Conservation (phyloP, 1,140 invertebrate species). For the Drosophila chauvacae region DNA sequence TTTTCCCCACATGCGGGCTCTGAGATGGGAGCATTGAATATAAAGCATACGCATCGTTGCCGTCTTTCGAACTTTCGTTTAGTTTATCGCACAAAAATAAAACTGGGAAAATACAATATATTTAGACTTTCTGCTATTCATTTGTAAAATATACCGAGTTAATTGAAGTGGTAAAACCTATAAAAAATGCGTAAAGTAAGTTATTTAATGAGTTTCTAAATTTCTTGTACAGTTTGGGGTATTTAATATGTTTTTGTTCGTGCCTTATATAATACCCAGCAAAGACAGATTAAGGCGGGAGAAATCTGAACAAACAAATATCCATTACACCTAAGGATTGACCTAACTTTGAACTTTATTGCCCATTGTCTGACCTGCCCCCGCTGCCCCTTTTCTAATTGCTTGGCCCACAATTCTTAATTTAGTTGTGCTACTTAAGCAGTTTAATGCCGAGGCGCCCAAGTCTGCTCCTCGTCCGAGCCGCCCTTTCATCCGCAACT, state of each 20-base stretch:
- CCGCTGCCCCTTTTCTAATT: slow-evolving; percentile 48
- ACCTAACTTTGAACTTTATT: slow-evolving; percentile 62
- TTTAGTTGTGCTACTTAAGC: slow-evolving; percentile 82
- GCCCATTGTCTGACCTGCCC: slow-evolving; percentile 19
- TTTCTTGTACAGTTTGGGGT: no score
- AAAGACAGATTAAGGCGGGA: slow-evolving; percentile 6
- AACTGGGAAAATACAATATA: neutral
- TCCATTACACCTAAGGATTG: slow-evolving; percentile 43
- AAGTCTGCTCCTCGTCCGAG: slow-evolving; percentile 19
- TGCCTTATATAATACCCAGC: neutral
- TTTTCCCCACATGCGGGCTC: slow-evolving; percentile 17
- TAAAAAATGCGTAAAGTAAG: neutral
- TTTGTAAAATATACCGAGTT: neutral
- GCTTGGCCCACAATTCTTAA: slow-evolving; percentile 67
- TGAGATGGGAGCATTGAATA: slow-evolving; percentile 34
- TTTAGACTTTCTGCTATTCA: neutral
- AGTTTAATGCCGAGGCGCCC: slow-evolving; percentile 66
- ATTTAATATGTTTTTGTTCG: neutral
- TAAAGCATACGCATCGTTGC: slow-evolving; percentile 37
- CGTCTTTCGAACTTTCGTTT: slow-evolving; percentile 18
- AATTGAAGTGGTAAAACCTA: neutral
- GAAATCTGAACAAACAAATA: slow-evolving; percentile 40
- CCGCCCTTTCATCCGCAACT: slow-evolving; percentile 10
- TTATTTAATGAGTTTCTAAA: neutral
- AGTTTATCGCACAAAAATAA: slow-evolving; percentile 20